Conservation (phyloP, 2,888 invertebrate species). For the Sepioteuthis lessoniana region DNA sequence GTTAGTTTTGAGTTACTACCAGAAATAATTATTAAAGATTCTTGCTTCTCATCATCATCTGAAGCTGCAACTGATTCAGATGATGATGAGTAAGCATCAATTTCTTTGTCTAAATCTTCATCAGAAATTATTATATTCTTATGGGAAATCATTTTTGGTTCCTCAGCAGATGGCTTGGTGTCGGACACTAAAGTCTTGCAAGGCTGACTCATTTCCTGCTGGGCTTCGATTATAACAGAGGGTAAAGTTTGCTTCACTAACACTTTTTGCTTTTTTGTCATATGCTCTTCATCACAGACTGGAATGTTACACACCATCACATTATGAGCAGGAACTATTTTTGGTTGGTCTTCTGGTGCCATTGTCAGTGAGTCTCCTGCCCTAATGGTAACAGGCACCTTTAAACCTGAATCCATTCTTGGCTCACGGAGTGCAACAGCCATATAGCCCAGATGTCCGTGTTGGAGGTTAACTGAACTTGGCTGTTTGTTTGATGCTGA, state of each 20-base stretch:
- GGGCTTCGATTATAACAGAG: constrained; percentile 35
- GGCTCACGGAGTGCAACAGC: constrained; percentile 71
- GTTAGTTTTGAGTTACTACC: background rate
- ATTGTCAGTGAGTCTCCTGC: constrained; percentile 55
- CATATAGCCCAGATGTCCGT: constrained; percentile 70
- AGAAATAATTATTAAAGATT: background rate
- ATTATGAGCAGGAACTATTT: constrained; percentile 65
- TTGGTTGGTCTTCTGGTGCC: constrained; percentile 56
- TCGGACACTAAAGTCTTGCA: background rate
- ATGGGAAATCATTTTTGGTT: background rate
- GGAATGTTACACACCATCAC: constrained; percentile 57
- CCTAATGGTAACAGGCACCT: constrained; percentile 53
- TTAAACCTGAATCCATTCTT: constrained; percentile 66
- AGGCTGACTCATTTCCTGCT: background rate
- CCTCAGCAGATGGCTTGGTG: background rate
- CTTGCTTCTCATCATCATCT: background rate
- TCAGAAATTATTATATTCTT: background rate
- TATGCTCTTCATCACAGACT: constrained; percentile 16
- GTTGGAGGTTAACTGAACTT: constrained; percentile 56
- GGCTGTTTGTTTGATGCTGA: background rate
- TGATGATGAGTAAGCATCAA: background rate
- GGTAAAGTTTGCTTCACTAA: constrained; percentile 48
- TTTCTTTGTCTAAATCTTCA: background rate
- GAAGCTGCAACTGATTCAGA: background rate
- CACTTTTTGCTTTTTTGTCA: background rate